Evolutionary conservation across 2,113 vertebrate genomes (phyloP).

Genomic region (Eptesicus fuscus): DNA sequence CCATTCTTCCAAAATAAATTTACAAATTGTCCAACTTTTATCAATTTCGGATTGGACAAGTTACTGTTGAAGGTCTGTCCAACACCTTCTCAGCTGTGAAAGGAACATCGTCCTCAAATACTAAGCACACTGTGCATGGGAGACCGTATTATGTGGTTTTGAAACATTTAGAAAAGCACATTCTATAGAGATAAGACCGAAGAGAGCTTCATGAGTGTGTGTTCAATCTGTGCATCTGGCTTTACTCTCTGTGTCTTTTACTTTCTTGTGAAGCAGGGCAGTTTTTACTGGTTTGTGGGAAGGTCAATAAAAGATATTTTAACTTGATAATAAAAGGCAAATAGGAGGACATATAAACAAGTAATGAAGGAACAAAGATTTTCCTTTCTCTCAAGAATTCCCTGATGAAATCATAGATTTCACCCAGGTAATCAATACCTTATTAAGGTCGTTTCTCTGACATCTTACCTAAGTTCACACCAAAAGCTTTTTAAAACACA

Average conservation of each 20-base stretch:
- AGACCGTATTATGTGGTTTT: not conserved
- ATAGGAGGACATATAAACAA: slow-evolving; percentile 50
- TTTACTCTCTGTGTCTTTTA: slow-evolving; percentile 22
- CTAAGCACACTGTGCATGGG: not conserved
- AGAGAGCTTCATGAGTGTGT: not conserved
- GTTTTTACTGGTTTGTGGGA: slow-evolving; percentile 53
- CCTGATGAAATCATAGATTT: slow-evolving; percentile 29
- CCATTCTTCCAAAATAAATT: not conserved
- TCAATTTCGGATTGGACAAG: not conserved
- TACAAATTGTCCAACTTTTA: not conserved
- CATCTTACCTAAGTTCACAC: not conserved
- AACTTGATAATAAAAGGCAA: slow-evolving; percentile 64
- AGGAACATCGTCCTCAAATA: not conserved
- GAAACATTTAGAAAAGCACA: not conserved
- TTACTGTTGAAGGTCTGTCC: not conserved
- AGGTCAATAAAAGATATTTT: slow-evolving; percentile 48
- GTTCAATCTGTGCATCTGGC: slow-evolving; percentile 8
- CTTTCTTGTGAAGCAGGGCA: slow-evolving; percentile 11
- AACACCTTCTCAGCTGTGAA: not conserved
- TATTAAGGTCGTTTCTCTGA: slow-evolving; percentile 15
- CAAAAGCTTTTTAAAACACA: slow-evolving; percentile 5
- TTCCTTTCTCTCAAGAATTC: slow-evolving; percentile 42
- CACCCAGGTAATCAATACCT: slow-evolving; percentile 10
- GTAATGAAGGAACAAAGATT: slow-evolving; percentile 47
- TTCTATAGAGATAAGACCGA: not conserved